Evolutionary conservation across 2,797 vertebrate genomes (phyloP).

Genomic region (Zalophus californianus): DNA sequence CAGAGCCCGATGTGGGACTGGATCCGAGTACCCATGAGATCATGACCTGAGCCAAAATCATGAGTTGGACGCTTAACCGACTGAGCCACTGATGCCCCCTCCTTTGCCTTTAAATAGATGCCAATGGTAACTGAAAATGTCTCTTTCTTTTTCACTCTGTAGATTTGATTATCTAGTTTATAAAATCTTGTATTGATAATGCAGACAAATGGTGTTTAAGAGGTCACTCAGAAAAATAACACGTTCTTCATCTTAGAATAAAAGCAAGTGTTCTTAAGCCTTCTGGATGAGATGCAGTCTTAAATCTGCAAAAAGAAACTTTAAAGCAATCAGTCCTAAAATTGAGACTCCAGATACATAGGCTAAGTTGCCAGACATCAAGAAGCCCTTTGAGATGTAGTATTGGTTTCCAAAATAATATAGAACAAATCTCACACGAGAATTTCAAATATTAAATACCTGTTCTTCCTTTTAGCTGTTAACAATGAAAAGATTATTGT

Average conservation of each 20-base stretch:
- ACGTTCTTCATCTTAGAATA: neutral
- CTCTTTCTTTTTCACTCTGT: neutral
- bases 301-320: neutral
- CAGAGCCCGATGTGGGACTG: neutral
- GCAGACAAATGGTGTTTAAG: neutral
- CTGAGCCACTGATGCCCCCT: neutral
- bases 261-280: constrained; percentile 1
- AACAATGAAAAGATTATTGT: constrained; percentile 23
- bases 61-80: neutral
- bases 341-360: neutral
- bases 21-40: neutral
- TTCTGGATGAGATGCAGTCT: constrained; percentile 34
- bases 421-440: neutral
- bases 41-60: neutral
- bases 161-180: neutral
- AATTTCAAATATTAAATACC: neutral
- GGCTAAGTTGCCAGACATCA: neutral
- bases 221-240: neutral
- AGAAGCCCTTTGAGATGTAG: neutral
- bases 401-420: neutral
- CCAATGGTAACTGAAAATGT: neutral
- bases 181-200: neutral
- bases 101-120: neutral
- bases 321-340: neutral
- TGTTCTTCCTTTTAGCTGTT: constrained; percentile 7